phyloP scores from a whole-genome alignment of 2,113 vertebrate genomes.

The Gymnorhina tibicen region DNA sequence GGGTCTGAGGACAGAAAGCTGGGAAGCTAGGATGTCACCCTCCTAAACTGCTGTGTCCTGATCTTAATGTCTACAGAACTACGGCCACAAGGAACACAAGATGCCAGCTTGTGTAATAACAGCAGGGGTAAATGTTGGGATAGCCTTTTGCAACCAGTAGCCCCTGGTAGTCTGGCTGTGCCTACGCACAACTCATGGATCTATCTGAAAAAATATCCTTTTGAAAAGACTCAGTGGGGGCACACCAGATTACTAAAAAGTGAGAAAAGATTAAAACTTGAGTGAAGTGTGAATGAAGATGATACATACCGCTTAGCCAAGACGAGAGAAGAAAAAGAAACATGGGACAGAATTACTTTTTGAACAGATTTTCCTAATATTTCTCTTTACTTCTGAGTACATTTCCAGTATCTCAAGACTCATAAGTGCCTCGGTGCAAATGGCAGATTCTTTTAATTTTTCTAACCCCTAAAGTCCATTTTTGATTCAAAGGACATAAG shows the following conservation, averaged over 20 bases:
- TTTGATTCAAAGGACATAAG: not conserved
- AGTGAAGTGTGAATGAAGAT: not conserved
- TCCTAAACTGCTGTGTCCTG: not conserved
- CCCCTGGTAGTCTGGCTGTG: not conserved
- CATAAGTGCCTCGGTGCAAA: not conserved
- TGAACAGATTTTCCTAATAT: not conserved
- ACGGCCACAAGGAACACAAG: not conserved
- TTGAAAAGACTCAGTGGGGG: not conserved
- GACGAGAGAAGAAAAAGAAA: not conserved
- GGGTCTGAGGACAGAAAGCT: not conserved
- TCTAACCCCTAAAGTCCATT: not conserved
- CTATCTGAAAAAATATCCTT: not conserved
- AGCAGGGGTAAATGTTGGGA: not conserved
- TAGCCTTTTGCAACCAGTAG: not conserved
- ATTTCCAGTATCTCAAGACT: not conserved
- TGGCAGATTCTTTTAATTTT: not conserved
- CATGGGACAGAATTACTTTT: not conserved
- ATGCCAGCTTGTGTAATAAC: not conserved
- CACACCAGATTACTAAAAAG: not conserved
- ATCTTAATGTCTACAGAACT: not conserved
- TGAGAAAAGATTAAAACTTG: not conserved
- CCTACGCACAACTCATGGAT: not conserved
- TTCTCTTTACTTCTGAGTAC: not conserved
- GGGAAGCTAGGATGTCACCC: not conserved
- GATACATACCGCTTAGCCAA: not conserved